Percentiles rank a stretch among this genome's conserved stretches.
phyloP scores from a whole-genome alignment of 1,140 invertebrate genomes.

The Listronotus oregonensis region DNA sequence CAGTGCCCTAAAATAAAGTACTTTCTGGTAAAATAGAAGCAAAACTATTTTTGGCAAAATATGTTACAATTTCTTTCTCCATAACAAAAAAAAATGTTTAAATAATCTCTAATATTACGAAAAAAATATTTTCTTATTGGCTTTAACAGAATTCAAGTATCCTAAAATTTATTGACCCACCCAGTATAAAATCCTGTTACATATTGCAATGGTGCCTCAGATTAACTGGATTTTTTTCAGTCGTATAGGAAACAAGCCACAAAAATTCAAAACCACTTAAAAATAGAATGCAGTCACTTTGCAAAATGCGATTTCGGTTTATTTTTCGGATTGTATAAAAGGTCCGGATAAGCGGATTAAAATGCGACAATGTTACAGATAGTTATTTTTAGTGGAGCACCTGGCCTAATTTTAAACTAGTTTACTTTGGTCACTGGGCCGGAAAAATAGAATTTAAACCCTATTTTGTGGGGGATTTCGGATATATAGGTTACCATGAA shows the following conservation, averaged over 20 bases:
- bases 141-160: no score
- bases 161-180: no score
- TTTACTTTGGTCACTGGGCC: constrained; percentile 18
- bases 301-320: constrained; percentile 24
- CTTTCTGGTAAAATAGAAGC: no score
- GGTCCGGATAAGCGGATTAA: constrained; percentile 30
- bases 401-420: constrained; percentile 36
- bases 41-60: no score
- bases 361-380: constrained; percentile 34
- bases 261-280: constrained; percentile 31
- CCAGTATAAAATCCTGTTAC: no score
- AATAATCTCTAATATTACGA: no score
- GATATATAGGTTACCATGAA: neutral
- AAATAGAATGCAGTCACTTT: constrained; percentile 29
- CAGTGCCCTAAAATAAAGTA: no score
- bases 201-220: neutral
- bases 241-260: neutral
- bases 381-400: constrained; percentile 25
- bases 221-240: neutral
- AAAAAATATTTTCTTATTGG: no score
- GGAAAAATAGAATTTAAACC: constrained; percentile 16
- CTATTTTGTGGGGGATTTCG: constrained; percentile 14
- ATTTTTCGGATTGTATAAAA: constrained; percentile 30
- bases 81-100: no score
- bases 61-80: no score